phyloP scores from a whole-genome alignment of 2,113 vertebrate genomes.

The Toxotes chatareus region DNA sequence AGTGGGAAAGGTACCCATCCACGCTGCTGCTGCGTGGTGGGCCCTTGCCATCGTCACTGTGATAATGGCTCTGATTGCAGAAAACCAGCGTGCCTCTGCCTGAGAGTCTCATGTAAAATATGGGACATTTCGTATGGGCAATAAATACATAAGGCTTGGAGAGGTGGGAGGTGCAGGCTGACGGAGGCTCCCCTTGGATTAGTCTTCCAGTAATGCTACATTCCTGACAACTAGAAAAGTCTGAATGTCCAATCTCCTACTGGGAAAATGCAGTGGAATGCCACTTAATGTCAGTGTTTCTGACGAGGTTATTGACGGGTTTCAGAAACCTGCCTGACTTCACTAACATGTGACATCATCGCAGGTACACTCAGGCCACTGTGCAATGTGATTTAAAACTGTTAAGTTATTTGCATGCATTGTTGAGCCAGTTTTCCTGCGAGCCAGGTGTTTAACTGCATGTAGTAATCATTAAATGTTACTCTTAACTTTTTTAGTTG shows the following conservation, averaged over 20 bases:
- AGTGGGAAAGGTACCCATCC: conserved; percentile 34
- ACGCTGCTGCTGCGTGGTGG: conserved; percentile 82
- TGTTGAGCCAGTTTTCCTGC: neutral
- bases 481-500: neutral
- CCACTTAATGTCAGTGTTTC: conserved; percentile 39
- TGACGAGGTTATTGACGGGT: neutral
- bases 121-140: conserved; percentile 92
- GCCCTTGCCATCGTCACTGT: conserved; percentile 88
- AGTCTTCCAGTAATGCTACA: conserved; percentile 13
- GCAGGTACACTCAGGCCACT: neutral
- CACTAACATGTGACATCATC: conserved; percentile 10
- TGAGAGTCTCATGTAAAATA: conserved; percentile 95
- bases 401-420: neutral
- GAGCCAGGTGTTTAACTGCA: neutral
- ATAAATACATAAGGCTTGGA: conserved; percentile 5
- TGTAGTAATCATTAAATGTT: neutral
- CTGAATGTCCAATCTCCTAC: conserved; percentile 25
- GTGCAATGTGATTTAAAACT: neutral
- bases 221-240: conserved; percentile 14
- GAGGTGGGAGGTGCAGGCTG: conserved; percentile 1
- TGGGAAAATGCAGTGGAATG: conserved; percentile 46
- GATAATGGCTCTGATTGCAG: conserved; percentile 96
- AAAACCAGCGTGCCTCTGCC: conserved; percentile 89
- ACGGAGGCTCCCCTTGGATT: conserved; percentile 34
- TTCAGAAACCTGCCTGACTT: neutral